Base-by-base conservation (phyloP, 92 coral and sea anemone species). In the Zoanthus gigantus region DNA sequence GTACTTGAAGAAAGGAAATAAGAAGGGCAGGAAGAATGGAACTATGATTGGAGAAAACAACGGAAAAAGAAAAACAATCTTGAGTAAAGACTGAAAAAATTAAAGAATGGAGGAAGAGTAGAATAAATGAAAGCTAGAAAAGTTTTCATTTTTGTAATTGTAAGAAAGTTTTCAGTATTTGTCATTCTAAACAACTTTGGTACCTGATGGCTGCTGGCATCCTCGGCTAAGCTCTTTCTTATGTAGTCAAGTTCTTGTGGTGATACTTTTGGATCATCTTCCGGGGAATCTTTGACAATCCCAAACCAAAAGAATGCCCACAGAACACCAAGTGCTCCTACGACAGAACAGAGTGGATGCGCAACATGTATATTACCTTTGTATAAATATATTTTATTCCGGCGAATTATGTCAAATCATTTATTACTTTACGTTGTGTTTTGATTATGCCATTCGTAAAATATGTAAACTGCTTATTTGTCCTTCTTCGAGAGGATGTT, bases 231-330 rank as follows among this genome's bases (percentile, higher is more conserved):
- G 74, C 93, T 77, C 56, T 34, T 89, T 77, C 93, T 92, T 34
- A 96, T 96, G 91, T 92, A 96, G 2, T 93, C 65, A 9, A 90
- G 91, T 77, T 96, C 99, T 74, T 93, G 90, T 52, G 86, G 81
- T 58, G 95, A 92, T 7, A 96, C 92, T 48, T 85, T 89, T 12
- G 95, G 92, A 60, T 96, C 98, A 58, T 95, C 99, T 58, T 95
- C 75, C 18, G 99, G 99, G 50, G 97, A 92, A 77, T 95, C 90
- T 78, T 72, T 95, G 3, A 95, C 99, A 44, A 95, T 85, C 54
- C 90, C 71, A 74, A 96, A 96, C 99, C 99, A 96, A 15, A 92
- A 53, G 23, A 93, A 48, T 17, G 97, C 89, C 99, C 99, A 96
- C 1, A 90, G 57, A 1, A 95, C 85, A 3, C 98, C 98, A 66